Percentiles rank a stretch among this genome's conserved stretches.
phyloP scores from a whole-genome alignment of 2,888 invertebrate genomes.

The Lamellibrachia columna region DNA sequence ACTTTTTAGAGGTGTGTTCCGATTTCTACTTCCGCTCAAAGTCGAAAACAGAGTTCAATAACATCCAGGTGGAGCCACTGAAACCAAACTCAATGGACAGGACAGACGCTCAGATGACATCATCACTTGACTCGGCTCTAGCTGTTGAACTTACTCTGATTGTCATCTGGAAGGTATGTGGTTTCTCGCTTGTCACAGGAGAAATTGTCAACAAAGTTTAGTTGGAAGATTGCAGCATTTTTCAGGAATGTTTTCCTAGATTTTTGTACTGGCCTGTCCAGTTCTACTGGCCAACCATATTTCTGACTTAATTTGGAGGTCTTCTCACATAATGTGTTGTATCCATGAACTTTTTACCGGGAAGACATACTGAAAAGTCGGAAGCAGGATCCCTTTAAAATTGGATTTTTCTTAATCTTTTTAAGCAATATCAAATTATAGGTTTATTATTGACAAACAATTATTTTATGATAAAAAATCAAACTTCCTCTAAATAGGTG shows the following conservation, averaged over 20 bases:
- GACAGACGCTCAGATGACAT: not conserved
- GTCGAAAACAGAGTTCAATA: constrained; percentile 30
- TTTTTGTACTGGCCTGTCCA: too few species aligned
- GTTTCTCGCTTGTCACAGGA: too few species aligned
- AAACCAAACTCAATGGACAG: not conserved
- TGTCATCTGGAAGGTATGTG: constrained; percentile 58
- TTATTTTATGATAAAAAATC: too few species aligned
- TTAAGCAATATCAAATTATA: too few species aligned
- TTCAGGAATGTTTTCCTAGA: too few species aligned
- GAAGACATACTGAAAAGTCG: too few species aligned
- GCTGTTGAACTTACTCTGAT: constrained; percentile 56
- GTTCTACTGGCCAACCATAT: not conserved
- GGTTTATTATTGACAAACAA: too few species aligned
- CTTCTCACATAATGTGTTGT: constrained; percentile 68
- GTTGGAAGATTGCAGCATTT: not conserved
- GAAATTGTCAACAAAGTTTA: constrained; percentile 17
- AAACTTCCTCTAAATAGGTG: too few species aligned
- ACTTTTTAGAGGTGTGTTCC: constrained; percentile 44
- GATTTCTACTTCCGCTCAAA: constrained; percentile 60
- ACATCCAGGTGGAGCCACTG: constrained; percentile 31
- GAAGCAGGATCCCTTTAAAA: too few species aligned
- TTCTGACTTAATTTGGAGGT: constrained; percentile 24
- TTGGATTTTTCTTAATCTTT: too few species aligned
- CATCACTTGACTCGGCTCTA: constrained; percentile 50
- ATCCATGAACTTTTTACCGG: constrained; percentile 49